phyloP scores from a whole-genome alignment of 2,113 vertebrate species.

The Sinocyclocheilus grahami region DNA sequence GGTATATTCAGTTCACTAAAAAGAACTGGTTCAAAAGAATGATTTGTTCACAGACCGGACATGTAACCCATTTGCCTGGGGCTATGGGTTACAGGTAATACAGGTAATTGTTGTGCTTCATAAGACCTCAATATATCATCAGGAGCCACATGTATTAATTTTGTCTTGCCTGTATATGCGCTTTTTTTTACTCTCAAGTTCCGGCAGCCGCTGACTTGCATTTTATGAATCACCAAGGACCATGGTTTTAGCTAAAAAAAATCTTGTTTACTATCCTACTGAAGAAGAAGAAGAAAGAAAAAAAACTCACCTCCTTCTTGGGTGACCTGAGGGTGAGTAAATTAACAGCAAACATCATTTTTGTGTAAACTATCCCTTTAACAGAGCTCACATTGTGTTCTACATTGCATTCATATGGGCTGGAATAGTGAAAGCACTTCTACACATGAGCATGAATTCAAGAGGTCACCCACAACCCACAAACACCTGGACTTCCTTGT shows the following conservation, averaged over 20 bases:
- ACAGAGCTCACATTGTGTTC: background rate
- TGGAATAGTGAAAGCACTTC: background rate
- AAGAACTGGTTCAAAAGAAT: background rate
- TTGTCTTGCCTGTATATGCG: background rate
- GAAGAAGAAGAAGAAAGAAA: too few relatives aligned
- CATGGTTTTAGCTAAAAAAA: too few relatives aligned
- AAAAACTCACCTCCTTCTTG: background rate
- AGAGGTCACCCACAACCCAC: slow-evolving; percentile 20
- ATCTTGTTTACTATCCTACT: too few relatives aligned
- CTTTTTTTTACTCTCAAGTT: background rate
- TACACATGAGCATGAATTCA: slow-evolving; percentile 33
- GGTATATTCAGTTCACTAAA: too few relatives aligned
- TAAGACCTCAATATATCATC: background rate
- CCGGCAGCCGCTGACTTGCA: too few relatives aligned
- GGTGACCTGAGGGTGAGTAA: background rate
- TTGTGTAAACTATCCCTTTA: background rate
- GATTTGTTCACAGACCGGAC: background rate
- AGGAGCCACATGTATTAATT: background rate
- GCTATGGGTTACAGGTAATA: background rate
- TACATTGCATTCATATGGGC: background rate
- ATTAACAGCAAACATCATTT: background rate
- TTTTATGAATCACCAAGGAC: background rate
- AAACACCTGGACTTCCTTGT: slow-evolving; percentile 39
- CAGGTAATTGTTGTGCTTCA: background rate
- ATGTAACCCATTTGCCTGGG: too few relatives aligned